phyloP scores from a whole-genome alignment of 2,113 vertebrate species.

The Diadophis punctatus region DNA sequence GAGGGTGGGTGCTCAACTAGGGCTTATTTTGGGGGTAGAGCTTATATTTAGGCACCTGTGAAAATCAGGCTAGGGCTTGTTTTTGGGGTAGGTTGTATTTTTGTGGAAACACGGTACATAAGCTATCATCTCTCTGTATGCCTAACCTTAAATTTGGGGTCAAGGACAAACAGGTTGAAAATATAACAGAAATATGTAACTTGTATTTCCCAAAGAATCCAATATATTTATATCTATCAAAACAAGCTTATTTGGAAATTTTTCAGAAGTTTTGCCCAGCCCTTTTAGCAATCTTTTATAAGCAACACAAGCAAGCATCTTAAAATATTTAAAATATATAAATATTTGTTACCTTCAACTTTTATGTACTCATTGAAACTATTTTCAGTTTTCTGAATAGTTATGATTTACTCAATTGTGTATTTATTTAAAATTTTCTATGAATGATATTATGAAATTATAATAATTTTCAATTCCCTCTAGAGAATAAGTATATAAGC shows the following conservation, averaged over 20 bases:
- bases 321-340: not conserved
- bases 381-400: not conserved
- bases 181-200: not conserved
- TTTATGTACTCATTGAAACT: not conserved
- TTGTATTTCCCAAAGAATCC: not conserved
- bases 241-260: not conserved
- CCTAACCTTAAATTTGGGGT: not conserved
- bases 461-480: not conserved
- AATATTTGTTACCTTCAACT: not conserved
- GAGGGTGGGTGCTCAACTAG: no score
- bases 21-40: no score
- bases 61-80: no score
- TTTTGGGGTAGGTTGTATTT: not conserved
- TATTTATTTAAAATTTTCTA: slow-evolving; percentile 22
- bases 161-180: not conserved
- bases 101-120: not conserved
- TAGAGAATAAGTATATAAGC: no score
- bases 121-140: not conserved
- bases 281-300: not conserved
- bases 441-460: slow-evolving; percentile 11
- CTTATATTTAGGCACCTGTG: no score
- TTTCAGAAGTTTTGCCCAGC: not conserved
- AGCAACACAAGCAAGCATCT: not conserved
- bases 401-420: not conserved
- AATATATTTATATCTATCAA: not conserved